A percentile compares a stretch with the other conserved stretches of the same genome.
Evolutionary conservation across 2,113 vertebrate species (phyloP).

Genomic region (Bostrychus sinensis): DNA sequence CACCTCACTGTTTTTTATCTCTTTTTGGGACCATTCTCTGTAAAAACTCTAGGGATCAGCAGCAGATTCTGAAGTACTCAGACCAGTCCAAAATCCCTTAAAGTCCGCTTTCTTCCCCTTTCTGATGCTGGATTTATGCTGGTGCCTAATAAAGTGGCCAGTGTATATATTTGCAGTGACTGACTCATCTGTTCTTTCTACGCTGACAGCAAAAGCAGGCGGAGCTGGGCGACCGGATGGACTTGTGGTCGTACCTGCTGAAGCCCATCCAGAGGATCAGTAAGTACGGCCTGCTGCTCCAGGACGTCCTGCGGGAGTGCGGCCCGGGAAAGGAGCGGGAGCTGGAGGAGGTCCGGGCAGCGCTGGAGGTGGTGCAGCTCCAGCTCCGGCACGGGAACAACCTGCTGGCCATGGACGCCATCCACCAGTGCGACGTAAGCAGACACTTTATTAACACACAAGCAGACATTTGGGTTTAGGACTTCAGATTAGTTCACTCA

Average conservation of each 20-base stretch:
- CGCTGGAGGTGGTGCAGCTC: conserved; percentile 78
- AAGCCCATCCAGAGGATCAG: conserved; percentile 84
- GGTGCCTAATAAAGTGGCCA: too few species aligned
- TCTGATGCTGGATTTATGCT: too few species aligned
- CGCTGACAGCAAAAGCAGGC: conserved; percentile 75
- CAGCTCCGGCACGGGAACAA: conserved; percentile 82
- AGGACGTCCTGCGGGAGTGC: conserved; percentile 78
- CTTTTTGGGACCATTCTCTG: too few species aligned
- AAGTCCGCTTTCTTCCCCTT: too few species aligned
- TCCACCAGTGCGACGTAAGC: conserved; percentile 81
- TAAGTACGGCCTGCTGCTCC: conserved; percentile 82
- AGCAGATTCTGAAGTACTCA: too few species aligned
- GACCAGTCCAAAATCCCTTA: too few species aligned
- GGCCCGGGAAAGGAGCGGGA: conserved; percentile 51
- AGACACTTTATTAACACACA: not conserved
- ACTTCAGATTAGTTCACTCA: too few species aligned
- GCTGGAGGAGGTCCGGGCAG: conserved; percentile 71
- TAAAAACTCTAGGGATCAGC: too few species aligned
- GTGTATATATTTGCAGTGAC: too few species aligned
- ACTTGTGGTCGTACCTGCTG: conserved; percentile 80
- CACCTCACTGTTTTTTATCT: too few species aligned
- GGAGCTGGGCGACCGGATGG: conserved; percentile 78
- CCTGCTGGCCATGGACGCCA: conserved; percentile 82
- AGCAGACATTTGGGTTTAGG: too few species aligned
- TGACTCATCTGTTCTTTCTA: conserved; percentile 1